Evolutionary conservation across 2,888 invertebrate species (phyloP), one percentile per base, ranked within the genome.

Genomic region (Sisyra nigra): DNA sequence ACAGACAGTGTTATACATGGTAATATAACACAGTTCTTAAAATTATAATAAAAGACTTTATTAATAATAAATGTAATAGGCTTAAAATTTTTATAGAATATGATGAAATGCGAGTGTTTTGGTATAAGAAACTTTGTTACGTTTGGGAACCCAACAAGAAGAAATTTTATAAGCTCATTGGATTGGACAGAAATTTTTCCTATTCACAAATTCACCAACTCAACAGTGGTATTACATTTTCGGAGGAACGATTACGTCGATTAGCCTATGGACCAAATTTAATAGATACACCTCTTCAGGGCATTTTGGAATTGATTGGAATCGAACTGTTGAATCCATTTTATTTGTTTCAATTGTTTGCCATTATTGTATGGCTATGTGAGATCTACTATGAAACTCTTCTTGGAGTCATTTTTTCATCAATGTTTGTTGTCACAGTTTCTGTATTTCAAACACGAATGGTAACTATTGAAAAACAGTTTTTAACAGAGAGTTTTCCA

Each of bases 291-390:
- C 83, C 84, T 3, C 76, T 87, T 39, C 76, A 80, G 54, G 72
- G 80, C 40, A 67, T 86, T 37, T 56, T 76, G 46, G 77, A 77
- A 0, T 66, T 91, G 9, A 66, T 89, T 1, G 73, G 84, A 32
- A 65, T 87, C 48, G 89, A 91, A 62, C 80, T 85, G 29, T 74
- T 94, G 52, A 91, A 92, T 62, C 93, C 94, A 3, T 94, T 93
- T 67, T 94, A 94, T 66, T 80, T 93, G 56, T 94, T 94, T 68
- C 94, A 94, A 75, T 60, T 92, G 49, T 87, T 89, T 63, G 91
- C 92, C 38, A 85, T 88, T 48, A 71, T 75, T 8, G 72, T 94
- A 42, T 94, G 94, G 94, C 75, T 87, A 45, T 71, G 80, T 4
- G 93, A 94, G 56, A 76, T 86, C 46, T 94, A 94, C 58, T 79